These are phyloP conservation scores for Verasper variegatus DNA, from an alignment of 2,113 vertebrate genomes.

Conservation along the genomic window DNA sequence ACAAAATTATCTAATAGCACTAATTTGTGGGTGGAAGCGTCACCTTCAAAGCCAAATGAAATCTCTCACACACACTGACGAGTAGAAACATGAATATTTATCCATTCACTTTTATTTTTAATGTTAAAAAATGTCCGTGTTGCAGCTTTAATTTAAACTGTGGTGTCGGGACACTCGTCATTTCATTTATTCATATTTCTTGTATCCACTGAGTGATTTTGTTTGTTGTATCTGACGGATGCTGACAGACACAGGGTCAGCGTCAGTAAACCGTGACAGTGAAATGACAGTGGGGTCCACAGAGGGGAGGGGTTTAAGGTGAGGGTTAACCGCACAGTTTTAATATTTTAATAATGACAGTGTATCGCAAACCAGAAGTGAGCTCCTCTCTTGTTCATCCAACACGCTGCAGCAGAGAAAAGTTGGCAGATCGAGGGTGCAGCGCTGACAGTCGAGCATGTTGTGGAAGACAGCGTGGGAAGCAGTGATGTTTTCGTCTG, in stretches of 20 bases:
- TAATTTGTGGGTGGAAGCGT: no score
- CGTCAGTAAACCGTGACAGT: slow-evolving; percentile 56
- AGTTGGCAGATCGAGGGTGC: slow-evolving; percentile 35
- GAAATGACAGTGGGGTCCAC: slow-evolving; percentile 53
- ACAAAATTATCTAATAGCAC: no score
- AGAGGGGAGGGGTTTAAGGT: slow-evolving; percentile 6
- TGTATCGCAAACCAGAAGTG: no score
- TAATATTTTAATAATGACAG: no score
- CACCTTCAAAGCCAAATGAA: no score
- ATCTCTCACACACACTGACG: no score
- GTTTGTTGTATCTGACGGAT: background rate
- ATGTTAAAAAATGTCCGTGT: background rate
- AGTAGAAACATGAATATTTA: background rate
- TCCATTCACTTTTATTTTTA: background rate
- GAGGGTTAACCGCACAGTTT: slow-evolving; percentile 1
- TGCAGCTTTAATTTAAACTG: background rate
- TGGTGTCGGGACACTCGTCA: background rate
- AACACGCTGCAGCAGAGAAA: background rate
- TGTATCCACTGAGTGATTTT: background rate
- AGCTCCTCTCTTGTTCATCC: slow-evolving; percentile 15
- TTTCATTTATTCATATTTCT: background rate
- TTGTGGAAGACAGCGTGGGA: slow-evolving; percentile 55
- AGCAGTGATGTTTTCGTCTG: slow-evolving; percentile 41
- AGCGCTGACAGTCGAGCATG: slow-evolving; percentile 41
- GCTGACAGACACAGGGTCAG: slow-evolving; percentile 50